A percentile compares a stretch with the other conserved stretches of the same genome.
phyloP scores from a whole-genome alignment of 1,140 invertebrate genomes.

The Micrasema longulum region DNA sequence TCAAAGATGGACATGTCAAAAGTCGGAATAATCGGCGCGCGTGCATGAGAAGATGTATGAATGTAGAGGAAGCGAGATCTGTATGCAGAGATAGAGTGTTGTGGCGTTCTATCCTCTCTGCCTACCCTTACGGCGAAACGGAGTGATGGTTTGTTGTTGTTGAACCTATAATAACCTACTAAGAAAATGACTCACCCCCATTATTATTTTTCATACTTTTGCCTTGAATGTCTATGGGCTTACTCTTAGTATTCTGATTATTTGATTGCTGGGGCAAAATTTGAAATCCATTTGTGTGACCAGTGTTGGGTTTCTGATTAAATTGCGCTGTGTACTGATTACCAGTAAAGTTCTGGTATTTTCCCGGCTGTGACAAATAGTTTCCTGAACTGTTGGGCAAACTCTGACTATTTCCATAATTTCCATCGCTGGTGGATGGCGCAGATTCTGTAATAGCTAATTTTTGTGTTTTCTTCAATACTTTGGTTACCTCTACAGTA shows the following conservation, averaged over 20 bases:
- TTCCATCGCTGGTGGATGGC: conserved; percentile 23
- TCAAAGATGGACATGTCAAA: too few species aligned
- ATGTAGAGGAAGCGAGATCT: too few species aligned
- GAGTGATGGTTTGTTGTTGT: too few species aligned
- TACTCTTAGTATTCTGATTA: conserved; percentile 38
- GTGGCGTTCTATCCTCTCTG: too few species aligned
- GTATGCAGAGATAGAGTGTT: too few species aligned
- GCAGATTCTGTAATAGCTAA: conserved; percentile 16
- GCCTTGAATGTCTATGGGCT: conserved; percentile 52
- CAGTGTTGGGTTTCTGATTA: conserved; percentile 45
- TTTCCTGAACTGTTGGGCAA: conserved; percentile 28
- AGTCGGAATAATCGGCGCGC: too few species aligned
- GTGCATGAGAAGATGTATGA: too few species aligned
- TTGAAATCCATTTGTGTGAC: conserved; percentile 38
- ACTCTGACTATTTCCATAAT: conserved; percentile 37
- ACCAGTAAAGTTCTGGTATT: conserved; percentile 36
- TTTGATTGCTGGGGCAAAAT: conserved; percentile 24
- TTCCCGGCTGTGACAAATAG: conserved; percentile 31
- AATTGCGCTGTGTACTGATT: conserved; percentile 39
- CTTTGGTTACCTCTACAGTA: conserved; percentile 62
- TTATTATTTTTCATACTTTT: conserved; percentile 41
- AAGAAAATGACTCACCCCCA: conserved; percentile 27
- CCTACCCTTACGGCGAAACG: too few species aligned
- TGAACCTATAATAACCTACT: not conserved
- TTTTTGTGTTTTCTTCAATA: conserved; percentile 58